Evolutionary conservation across 2,113 vertebrate species (phyloP).

Genomic region (Bos indicus): DNA sequence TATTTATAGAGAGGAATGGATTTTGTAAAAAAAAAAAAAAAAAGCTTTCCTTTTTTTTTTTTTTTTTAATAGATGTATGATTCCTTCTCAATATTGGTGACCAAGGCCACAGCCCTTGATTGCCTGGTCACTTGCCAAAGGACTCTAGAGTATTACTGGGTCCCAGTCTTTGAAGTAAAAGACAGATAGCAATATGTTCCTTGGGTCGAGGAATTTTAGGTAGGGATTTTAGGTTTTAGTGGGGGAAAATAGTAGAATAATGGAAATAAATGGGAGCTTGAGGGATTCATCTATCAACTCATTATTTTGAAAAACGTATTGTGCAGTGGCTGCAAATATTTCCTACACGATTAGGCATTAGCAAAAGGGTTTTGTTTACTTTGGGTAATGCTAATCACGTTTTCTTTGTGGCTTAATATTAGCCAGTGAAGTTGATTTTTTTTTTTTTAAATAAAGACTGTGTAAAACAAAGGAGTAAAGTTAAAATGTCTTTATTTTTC

Average conservation of each 20-base stretch:
- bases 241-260: not conserved
- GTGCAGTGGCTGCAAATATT: not conserved
- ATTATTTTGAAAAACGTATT: not conserved
- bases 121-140: not conserved
- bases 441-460: not conserved
- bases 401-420: constrained; percentile 23
- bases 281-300: not conserved
- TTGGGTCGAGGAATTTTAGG: not conserved
- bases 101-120: not conserved
- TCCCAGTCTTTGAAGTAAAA: not conserved
- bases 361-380: constrained; percentile 36
- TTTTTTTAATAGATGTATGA: not conserved
- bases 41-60: not conserved
- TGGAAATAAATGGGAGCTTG: not conserved
- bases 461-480: constrained; percentile 46
- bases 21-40: not conserved
- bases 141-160: not conserved
- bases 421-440: constrained; percentile 13
- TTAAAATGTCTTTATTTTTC: constrained; percentile 48
- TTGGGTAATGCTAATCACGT: not conserved
- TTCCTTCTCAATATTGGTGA: not conserved
- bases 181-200: not conserved
- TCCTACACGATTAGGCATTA: not conserved
- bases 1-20: not conserved
- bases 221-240: not conserved